Evolutionary conservation across 2,888 invertebrate genomes (phyloP).

Genomic region (Parthenolecanium corni): DNA sequence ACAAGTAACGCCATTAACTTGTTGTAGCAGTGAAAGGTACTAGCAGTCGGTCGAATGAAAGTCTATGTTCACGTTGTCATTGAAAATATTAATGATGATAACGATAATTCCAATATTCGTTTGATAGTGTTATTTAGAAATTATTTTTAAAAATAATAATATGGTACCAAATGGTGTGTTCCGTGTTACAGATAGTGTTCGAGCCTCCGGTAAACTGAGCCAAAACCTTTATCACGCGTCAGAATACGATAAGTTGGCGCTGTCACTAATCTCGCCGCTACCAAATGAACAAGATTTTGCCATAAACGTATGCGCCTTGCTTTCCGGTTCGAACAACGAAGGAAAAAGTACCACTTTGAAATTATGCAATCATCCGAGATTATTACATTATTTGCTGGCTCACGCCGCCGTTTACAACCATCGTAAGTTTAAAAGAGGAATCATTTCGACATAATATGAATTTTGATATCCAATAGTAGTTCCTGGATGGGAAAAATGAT

Average conservation of each 20-base stretch:
- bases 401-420: slow-evolving; percentile 90
- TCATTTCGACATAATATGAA: too few species aligned
- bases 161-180: not conserved
- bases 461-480: too few species aligned
- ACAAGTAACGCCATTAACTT: too few species aligned
- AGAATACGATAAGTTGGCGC: slow-evolving; percentile 75
- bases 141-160: too few species aligned
- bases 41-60: too few species aligned
- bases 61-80: too few species aligned
- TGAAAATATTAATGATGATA: too few species aligned
- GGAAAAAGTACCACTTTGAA: slow-evolving; percentile 70
- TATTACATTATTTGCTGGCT: slow-evolving; percentile 78
- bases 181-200: slow-evolving; percentile 19
- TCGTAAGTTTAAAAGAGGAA: slow-evolving; percentile 46
- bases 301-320: slow-evolving; percentile 87
- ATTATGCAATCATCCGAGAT: slow-evolving; percentile 69
- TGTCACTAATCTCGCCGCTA: slow-evolving; percentile 85
- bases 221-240: slow-evolving; percentile 39
- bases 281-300: slow-evolving; percentile 99
- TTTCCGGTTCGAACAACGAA: slow-evolving; percentile 63
- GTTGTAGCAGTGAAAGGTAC: too few species aligned
- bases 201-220: slow-evolving; percentile 15
- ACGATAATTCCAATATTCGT: too few species aligned
- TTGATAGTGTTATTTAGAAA: too few species aligned
- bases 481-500: too few species aligned